Base-by-base conservation (phyloP, 2,113 vertebrate species). In the Microtus montanus region DNA sequence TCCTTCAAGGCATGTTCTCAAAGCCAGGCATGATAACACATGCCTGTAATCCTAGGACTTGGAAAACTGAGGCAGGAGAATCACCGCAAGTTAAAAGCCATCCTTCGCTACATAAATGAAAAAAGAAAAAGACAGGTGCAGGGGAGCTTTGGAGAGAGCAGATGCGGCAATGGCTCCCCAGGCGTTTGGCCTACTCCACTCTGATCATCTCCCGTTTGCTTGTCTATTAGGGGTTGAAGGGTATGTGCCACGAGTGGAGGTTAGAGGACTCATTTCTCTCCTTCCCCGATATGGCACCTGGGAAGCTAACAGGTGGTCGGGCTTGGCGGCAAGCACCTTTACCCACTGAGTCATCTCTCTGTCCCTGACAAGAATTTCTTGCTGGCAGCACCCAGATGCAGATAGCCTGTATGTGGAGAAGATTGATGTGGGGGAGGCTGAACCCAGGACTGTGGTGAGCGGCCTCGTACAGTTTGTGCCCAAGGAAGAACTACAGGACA, bases 351-450 rank as follows among this genome's bases (percentile, higher is more conserved):
- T 41, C 30, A 75, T 75, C 61, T 64, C 52, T 28, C 79, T 28
- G 54, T n/a, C 24, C 10, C 41, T 70, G 64, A 87, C 44, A 26
- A 87, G 44, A 87, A 0, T 93, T 15, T 92, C 85, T 92, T 58
- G 14, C n/a, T 58, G 93, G 38, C 98, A 99, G 99, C 99, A 99
- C 95, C 99, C 99, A 0, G 99, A 99, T 0, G 99, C 99, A 0
- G 99, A 99, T 94, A 99, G 99, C 3, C 98, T 99, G 33, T 99
- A 99, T 6, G 98, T 99, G 98, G 99, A 99, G 98, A 99, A 99
- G 98, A 98, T 99, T 0, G 99, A 99, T 0, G 98, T 99, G 19
- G 99, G 99, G 0, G 99, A 99, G 98, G 96, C 98, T 0, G 98
- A 99, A 96, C 99, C 99, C 0, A 99, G 99, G 96, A 99, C 99